Evolutionary conservation across 2,888 invertebrate genomes (phyloP), one percentile per base, ranked within the genome.

Genomic region (Drosophila rellima): DNA sequence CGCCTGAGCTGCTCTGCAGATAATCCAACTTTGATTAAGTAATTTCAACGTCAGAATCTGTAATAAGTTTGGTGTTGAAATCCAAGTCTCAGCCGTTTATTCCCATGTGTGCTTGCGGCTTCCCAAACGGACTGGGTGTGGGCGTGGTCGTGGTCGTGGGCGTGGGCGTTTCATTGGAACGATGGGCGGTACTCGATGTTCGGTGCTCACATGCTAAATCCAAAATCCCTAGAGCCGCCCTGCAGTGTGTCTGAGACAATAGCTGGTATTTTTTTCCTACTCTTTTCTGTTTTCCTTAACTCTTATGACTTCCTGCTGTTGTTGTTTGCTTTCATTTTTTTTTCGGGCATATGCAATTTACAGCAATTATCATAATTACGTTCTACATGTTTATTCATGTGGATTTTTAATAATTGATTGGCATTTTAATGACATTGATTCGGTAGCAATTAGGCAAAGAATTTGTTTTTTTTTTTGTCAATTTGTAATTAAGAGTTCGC

Each of bases 21-120:
- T 91, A 91, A 91, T 91, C 91, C 91, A 90, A 90, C 90, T 90
- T 91, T 91, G 91, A 91, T 91, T 91, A 91, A 91, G 90, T 89
- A 91, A 91, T 91, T 90, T 89, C 79, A 59, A 60, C 70, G 66
- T 69, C 69, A 61, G 64, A 62, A 42, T 50, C 61, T 48, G 56
- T 88, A 80, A 88, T 73, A 86, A 74, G 85, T 78, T 71, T 88
- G 89, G 91, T 91, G 91, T 90, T 75, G 79, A 90, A 91, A 91
- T 88, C 90, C 86, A 61, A 69, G 84, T 69, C 74, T 83, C 80
- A 87, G 87, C 69, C 84, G 68, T 59, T 82, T 89, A 87, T 73
- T 74, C 84, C 78, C 81, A 67, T 73, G 73, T 74, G 80, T 55
- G 59, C 62, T 52, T 31, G 29, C 33, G 40, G 55, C 37, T 50